Base-by-base conservation (phyloP, 2,113 vertebrate species). In the Oncorhynchus gorbuscha region DNA sequence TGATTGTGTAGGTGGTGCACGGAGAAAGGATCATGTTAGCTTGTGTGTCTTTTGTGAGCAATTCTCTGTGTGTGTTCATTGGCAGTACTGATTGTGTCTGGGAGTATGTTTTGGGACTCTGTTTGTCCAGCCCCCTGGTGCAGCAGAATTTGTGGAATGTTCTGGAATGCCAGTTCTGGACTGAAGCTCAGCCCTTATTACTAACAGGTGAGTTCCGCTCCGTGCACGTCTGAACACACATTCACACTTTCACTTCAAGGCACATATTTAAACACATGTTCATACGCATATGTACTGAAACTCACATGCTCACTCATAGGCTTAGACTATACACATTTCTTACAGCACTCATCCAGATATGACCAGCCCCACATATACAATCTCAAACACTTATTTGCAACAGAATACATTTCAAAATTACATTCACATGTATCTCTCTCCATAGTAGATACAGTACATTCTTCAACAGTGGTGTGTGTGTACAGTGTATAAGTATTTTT, bases 61-160 rank as follows among this genome's bases (percentile, higher is more conserved):
- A 82, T 85, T 77, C 81, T 70, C 61, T 55, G 32, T 79, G 71
- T 83, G 84, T 79, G 59, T 77, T 80, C 58, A 65, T 71, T 81
- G 78, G 75, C 78, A 30, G 48, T 28, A 78, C 76, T 81, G 76
- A 82, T 81, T 77, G 84, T 78, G 75, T 69, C 18, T 69, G 51
- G 30, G 28, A n/a, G 13, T n/a, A 20, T 73, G 71, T 73, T 82
- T 81, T 83, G 83, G 75, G 77, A 84, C 80, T 5, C 26, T 79
- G 69, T 84, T 83, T 83, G 83, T 89, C 77, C 86, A 90, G 85
- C 89, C 91, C 91, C 91, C 91, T 82, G 87, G 86, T 89, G 91
- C 88, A 92, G 84, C 92, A 94, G 91, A 91, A 94, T 94, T 86
- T 73, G 64, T 85, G 90, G 93, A 94, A 94, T 94, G 93, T 84